Evolutionary conservation across 1,140 invertebrate genomes (phyloP), one percentile per base, ranked within the genome.

Genomic region (Hyposmocoma kahamanoa): DNA sequence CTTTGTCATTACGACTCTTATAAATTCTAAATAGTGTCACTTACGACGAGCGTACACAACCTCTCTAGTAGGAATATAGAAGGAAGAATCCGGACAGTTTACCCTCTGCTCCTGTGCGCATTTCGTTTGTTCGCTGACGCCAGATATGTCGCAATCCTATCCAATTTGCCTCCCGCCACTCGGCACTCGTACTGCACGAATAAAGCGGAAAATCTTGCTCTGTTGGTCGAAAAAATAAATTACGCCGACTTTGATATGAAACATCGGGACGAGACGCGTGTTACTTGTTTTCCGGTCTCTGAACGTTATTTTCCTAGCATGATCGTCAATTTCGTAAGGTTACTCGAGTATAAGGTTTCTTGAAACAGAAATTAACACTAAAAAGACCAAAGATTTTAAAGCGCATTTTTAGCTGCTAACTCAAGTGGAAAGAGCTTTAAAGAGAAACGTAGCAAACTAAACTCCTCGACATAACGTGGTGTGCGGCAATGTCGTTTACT

Each of bases 131-230:
- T 78, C 62, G 58, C 69, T 63, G 43, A 38, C 48, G 70, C 67
- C 59, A 78, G 73, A 80, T 80, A 77, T 78, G 75, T 81, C 78
- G 72, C 78, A 79, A 79, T 79, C 72, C 70, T 65, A 76, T 80
- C 80, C 74, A 81, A 84, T 84, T 84, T 80, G 67, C 73, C 67
- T 79, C 72, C 73, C 64, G 67, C 67, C 67, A 71, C 55, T 64
- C 63, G 59, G 24, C 24, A 11, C 24, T 59, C 56, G 67, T 65
- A 56, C 65, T 70, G 59, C 68, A 72, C 61, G 68, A 70, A 69
- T 80, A 81, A 79, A 78, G 67, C 71, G 61, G 68, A 72, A 81
- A 81, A 81, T 78, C 67, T 79, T 70, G 56, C 66, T 65, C 70
- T 48, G 49, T 59, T 60, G 53, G n/a, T 59, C 64, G 56, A 64